phyloP scores from a whole-genome alignment of 2,888 invertebrate genomes.

The Ptychoptera contaminata region DNA sequence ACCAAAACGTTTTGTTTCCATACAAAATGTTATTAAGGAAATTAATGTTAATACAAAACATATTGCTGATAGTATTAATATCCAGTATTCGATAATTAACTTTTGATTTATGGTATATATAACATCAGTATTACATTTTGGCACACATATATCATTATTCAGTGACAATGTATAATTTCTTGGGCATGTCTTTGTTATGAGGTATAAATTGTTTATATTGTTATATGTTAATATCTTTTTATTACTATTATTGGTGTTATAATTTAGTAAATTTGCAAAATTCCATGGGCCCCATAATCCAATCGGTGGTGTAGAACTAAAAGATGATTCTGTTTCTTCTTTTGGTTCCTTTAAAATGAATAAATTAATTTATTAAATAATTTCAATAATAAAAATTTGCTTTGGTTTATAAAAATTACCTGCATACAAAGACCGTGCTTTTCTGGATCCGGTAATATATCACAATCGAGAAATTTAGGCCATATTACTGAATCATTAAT shows the following conservation, averaged over 20 bases:
- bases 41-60: conserved; percentile 71
- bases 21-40: conserved; percentile 70
- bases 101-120: conserved; percentile 51
- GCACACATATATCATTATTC: conserved; percentile 39
- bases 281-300: too few species aligned
- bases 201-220: conserved; percentile 15
- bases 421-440: conserved; percentile 63
- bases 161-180: conserved; percentile 41
- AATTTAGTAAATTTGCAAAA: too few species aligned
- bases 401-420: too few species aligned
- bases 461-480: conserved; percentile 62
- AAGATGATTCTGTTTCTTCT: conserved; percentile 9
- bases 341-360: conserved; percentile 15
- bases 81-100: conserved; percentile 53
- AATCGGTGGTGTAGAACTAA: too few species aligned
- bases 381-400: too few species aligned
- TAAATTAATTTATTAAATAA: too few species aligned
- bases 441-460: conserved; percentile 58
- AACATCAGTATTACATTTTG: conserved; percentile 50
- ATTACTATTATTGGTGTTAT: conserved; percentile 11
- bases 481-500: conserved; percentile 42
- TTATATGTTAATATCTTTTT: conserved; percentile 26
- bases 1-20: conserved; percentile 75
- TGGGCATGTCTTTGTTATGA: conserved; percentile 29
- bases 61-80: conserved; percentile 59